Evolutionary conservation across 2,888 invertebrate species (phyloP).

Genomic region (Isotomurus palustris): DNA sequence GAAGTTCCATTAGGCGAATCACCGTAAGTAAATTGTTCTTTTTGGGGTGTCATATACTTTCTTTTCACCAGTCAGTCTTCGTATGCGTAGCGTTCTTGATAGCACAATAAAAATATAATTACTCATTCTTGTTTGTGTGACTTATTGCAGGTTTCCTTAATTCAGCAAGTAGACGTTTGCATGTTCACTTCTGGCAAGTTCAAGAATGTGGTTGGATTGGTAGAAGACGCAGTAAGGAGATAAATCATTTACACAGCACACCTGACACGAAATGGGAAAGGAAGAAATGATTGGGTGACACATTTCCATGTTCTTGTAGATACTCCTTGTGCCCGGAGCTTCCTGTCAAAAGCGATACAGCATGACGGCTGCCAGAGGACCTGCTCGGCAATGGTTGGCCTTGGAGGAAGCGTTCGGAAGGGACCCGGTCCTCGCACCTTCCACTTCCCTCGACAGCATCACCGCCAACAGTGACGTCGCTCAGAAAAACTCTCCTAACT

Average conservation of each 20-base stretch:
- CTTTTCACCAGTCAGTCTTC: slow-evolving; percentile 4
- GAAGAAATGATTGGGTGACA: background rate
- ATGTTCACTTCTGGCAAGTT: slow-evolving; percentile 94
- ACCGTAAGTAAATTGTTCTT: slow-evolving; percentile 63
- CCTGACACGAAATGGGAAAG: too few relatives aligned
- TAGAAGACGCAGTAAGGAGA: slow-evolving; percentile 39
- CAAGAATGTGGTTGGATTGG: slow-evolving; percentile 77
- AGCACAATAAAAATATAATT: background rate
- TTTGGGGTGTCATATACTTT: too few relatives aligned
- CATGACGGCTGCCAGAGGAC: slow-evolving; percentile 40
- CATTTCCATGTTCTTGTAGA: slow-evolving; percentile 11
- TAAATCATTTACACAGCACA: too few relatives aligned
- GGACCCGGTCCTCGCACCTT: slow-evolving; percentile 50
- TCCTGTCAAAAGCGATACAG: slow-evolving; percentile 41
- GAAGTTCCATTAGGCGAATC: slow-evolving; percentile 75
- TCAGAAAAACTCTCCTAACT: slow-evolving; percentile 25
- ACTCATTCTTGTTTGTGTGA: background rate
- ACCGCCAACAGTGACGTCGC: slow-evolving; percentile 21
- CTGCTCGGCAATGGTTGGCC: slow-evolving; percentile 45
- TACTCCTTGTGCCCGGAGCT: slow-evolving; percentile 44
- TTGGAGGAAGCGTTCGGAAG: slow-evolving; percentile 51
- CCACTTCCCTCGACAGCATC: slow-evolving; percentile 36
- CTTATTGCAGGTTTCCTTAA: slow-evolving; percentile 69
- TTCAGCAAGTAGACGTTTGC: slow-evolving; percentile 87
- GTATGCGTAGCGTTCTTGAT: background rate